These are phyloP conservation scores for Melanostoma mellinum DNA, from an alignment of 2,888 invertebrate species.

Conservation along the genomic window DNA sequence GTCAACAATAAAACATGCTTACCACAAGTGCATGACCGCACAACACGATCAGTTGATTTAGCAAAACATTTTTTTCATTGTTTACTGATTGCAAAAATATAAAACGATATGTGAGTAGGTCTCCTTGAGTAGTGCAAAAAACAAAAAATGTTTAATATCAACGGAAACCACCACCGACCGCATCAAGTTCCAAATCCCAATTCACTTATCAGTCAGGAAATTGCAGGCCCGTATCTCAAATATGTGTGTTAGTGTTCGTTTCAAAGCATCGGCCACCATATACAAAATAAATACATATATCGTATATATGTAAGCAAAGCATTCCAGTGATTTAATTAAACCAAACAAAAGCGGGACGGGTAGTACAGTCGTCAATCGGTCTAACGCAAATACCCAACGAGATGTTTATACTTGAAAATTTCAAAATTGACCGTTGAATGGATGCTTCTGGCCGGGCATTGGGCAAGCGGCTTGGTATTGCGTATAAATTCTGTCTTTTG, in stretches of 20 bases:
- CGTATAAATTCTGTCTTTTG: slow-evolving; percentile 24
- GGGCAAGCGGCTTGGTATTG: not conserved
- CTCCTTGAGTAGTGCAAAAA: slow-evolving; percentile 18
- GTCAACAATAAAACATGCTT: no score
- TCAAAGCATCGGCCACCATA: slow-evolving; percentile 8
- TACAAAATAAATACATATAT: slow-evolving; percentile 16
- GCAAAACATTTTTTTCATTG: slow-evolving; percentile 2
- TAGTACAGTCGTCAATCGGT: slow-evolving; percentile 23
- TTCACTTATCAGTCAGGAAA: slow-evolving; percentile 57
- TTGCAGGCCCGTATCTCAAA: slow-evolving; percentile 56
- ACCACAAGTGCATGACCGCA: not conserved
- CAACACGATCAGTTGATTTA: not conserved
- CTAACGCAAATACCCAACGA: slow-evolving; percentile 16
- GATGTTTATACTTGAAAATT: slow-evolving; percentile 9
- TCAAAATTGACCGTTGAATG: slow-evolving; percentile 31
- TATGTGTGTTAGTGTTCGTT: slow-evolving; percentile 13
- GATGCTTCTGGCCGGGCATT: not conserved
- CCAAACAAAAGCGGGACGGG: slow-evolving; percentile 23
- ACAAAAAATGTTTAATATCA: slow-evolving; percentile 40
- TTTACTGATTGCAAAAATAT: slow-evolving; percentile 4
- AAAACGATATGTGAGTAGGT: slow-evolving; percentile 20
- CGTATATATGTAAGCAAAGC: slow-evolving; percentile 12
- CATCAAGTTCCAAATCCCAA: slow-evolving; percentile 51
- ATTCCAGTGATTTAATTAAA: slow-evolving; percentile 65
- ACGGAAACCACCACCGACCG: slow-evolving; percentile 52